Base-by-base conservation (phyloP, 1,140 invertebrate genomes). In the Bombus balteatus region DNA sequence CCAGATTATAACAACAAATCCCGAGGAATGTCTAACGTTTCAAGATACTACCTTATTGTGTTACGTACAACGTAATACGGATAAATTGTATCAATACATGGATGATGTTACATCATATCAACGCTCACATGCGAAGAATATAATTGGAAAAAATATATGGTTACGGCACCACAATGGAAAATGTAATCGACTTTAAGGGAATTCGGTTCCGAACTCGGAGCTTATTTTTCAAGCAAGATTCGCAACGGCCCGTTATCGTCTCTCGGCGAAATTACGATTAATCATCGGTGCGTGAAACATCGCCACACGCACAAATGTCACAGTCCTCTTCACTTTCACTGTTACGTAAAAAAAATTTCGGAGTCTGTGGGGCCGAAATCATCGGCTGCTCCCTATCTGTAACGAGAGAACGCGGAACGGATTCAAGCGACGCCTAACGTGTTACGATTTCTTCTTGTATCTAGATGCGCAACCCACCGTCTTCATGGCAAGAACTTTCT, bases 291-390 rank as follows among this genome's bases (percentile, higher is more conserved):
- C 78, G 77, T 71, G 76, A 59, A 83, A 83, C 71, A 47, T 84
- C 84, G 57, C 59, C 66, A 59, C 86, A 81, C 85, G 72, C 85
- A 90, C 90, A 91, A 91, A 90, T 89, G 85, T 92, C 93, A 94
- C 92, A 93, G 91, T 92, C 82, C 86, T 92, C 91, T 93, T 90
- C 93, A 94, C 93, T 94, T 94, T 93, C 93, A 94, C 93, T 93
- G 87, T 94, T 93, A 88, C 91, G 91, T 86, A 94, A 93, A 78
- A 41, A 76, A 81, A 86, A 77, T 75, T 87, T 84, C 72, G 73
- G 86, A 79, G 80, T 80, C 81, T 71, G 81, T 32, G 74, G 47
- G 18, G n/a, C 39, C 74, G 25, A 70, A 53, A 59, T 85, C 78
- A 78, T 37, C 47, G 68, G 10, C 10, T 43, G 41, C 13, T 32